Conservation (phyloP, 2,797 vertebrate species). For the Labeo calbasu region DNA sequence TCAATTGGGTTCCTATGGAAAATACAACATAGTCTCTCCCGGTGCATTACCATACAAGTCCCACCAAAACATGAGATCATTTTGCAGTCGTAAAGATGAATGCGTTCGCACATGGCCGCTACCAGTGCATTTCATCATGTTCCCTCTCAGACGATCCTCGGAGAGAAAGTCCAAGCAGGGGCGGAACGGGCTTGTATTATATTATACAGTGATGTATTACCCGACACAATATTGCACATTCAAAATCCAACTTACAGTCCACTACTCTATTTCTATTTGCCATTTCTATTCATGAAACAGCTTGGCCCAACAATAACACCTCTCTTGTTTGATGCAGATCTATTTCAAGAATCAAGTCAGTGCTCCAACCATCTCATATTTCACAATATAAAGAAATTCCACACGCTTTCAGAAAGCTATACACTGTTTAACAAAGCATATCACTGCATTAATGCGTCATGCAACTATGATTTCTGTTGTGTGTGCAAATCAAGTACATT, state of each 20-base stretch:
- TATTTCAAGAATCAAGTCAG: slow-evolving; percentile 27
- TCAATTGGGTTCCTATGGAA: slow-evolving; percentile 58
- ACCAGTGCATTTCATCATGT: slow-evolving; percentile 70
- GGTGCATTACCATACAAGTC: slow-evolving; percentile 63
- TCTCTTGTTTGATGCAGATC: slow-evolving; percentile 38
- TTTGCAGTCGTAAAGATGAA: slow-evolving; percentile 52
- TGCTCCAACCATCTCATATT: slow-evolving; percentile 1
- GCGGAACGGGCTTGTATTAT: slow-evolving; percentile 50
- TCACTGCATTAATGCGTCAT: slow-evolving; percentile 39
- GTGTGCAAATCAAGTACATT: slow-evolving; percentile 18
- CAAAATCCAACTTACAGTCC: slow-evolving; percentile 50
- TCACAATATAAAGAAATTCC: slow-evolving; percentile 15
- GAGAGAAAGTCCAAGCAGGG: slow-evolving; percentile 30
- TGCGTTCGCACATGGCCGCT: slow-evolving; percentile 62
- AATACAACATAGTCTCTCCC: slow-evolving; percentile 38
- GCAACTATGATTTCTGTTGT: slow-evolving; percentile 34
- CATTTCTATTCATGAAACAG: slow-evolving; percentile 33
- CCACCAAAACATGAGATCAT: slow-evolving; percentile 61
- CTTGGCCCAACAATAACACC: slow-evolving; percentile 38
- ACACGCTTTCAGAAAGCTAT: slow-evolving; percentile 3
- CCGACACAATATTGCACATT: slow-evolving; percentile 54
- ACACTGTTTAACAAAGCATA: slow-evolving; percentile 37
- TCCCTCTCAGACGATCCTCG: slow-evolving; percentile 54
- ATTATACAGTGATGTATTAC: slow-evolving; percentile 58
- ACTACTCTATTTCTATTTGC: slow-evolving; percentile 29